Conservation (phyloP, 2,888 invertebrate species). For the Neoitamus cyanurus region DNA sequence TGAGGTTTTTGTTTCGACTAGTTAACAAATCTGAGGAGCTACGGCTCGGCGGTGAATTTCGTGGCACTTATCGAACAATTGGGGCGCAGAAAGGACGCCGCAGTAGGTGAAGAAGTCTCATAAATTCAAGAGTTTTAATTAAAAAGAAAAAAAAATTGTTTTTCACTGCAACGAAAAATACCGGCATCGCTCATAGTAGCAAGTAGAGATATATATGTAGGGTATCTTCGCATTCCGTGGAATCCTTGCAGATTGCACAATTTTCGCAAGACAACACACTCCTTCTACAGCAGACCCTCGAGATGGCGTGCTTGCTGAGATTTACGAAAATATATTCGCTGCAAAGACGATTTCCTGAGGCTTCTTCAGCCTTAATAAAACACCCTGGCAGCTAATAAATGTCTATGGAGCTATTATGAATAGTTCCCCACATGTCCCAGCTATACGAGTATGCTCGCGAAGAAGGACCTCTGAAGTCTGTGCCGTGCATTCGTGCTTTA, state of each 20-base stretch:
- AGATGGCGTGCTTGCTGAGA: background rate
- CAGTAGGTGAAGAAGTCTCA: background rate
- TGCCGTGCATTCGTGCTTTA: background rate
- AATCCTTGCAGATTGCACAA: background rate
- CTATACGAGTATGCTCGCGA: background rate
- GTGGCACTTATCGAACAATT: background rate
- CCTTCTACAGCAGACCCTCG: background rate
- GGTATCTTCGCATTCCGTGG: background rate
- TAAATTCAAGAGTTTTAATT: background rate
- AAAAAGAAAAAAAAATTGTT: background rate
- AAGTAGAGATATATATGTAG: background rate
- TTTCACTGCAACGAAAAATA: background rate
- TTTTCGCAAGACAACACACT: background rate
- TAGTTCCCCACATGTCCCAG: background rate
- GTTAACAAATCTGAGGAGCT: background rate
- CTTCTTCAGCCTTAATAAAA: background rate
- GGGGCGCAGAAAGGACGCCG: background rate
- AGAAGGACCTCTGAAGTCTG: background rate
- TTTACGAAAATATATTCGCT: background rate
- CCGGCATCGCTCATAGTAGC: background rate
- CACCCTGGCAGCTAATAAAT: background rate
- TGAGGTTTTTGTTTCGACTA: background rate
- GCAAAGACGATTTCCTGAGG: background rate
- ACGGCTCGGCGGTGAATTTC: background rate
- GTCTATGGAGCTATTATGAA: background rate